phyloP scores from a whole-genome alignment of 2,888 invertebrate species.

The Machimus atricapillus region DNA sequence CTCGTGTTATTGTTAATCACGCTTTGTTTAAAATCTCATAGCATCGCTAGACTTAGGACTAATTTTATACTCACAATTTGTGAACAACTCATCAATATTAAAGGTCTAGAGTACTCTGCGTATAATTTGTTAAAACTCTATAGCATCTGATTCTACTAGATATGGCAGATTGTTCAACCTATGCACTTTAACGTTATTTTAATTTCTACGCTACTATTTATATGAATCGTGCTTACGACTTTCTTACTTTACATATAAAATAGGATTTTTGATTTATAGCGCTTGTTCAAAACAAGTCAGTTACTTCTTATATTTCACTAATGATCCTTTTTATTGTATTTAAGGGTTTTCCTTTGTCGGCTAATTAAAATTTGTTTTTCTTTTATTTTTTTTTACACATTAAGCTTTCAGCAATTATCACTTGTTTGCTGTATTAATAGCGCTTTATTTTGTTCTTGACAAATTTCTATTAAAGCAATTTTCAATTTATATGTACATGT shows the following conservation, averaged over 20 bases:
- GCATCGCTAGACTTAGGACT: conserved; percentile 11
- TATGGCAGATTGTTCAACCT: conserved; percentile 38
- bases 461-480: neutral
- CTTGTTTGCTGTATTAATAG: neutral
- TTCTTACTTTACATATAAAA: conserved; percentile 9
- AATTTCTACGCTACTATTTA: neutral
- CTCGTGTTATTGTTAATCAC: conserved; percentile 16
- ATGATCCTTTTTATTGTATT: neutral
- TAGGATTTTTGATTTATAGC: conserved; percentile 20
- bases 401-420: neutral
- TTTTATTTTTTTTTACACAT: neutral
- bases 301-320: neutral
- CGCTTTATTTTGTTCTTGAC: neutral
- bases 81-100: conserved; percentile 24
- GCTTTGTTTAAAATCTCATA: conserved; percentile 16
- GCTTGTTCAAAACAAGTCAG: conserved; percentile 1
- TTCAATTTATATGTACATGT: neutral
- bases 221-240: neutral
- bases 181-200: conserved; percentile 3
- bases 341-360: neutral
- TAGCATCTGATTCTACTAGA: conserved; percentile 32
- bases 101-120: conserved; percentile 7
- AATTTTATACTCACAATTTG: neutral
- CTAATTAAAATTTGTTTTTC: neutral
- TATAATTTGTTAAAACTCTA: conserved; percentile 26